These are phyloP conservation scores for Formica aserva DNA, from an alignment of 2,888 invertebrate genomes.

Conservation along the genomic window DNA sequence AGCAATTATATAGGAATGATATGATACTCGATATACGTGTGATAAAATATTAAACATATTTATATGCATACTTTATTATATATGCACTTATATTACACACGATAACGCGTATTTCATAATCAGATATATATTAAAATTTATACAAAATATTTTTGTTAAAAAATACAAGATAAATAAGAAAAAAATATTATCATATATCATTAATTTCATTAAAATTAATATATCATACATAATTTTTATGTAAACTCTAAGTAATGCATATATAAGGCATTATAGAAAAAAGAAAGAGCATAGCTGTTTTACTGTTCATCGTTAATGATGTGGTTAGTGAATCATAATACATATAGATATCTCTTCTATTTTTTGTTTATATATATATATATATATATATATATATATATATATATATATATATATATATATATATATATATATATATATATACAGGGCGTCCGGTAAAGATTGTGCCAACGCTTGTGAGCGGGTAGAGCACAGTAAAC, in stretches of 20 bases:
- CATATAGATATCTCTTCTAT: constrained; percentile 24
- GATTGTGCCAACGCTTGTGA: too few species aligned
- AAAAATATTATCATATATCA: neutral
- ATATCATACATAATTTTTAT: constrained; percentile 14
- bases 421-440: too few species aligned
- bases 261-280: neutral
- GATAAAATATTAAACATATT: neutral
- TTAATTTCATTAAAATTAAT: constrained; percentile 13
- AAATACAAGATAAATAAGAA: neutral
- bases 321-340: constrained; percentile 7
- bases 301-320: neutral
- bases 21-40: neutral
- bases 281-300: constrained; percentile 1
- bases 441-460: too few species aligned
- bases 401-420: too few species aligned
- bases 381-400: neutral
- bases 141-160: neutral
- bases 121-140: neutral
- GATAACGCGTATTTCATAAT: neutral
- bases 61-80: neutral
- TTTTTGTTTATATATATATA: constrained; percentile 6
- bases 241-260: neutral
- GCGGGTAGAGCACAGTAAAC: too few species aligned
- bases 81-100: neutral
- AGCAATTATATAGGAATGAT: neutral